Evolutionary conservation across 2,797 vertebrate species (phyloP), one percentile per base, ranked within the genome.

Genomic region (Cetoscarus ocellatus): DNA sequence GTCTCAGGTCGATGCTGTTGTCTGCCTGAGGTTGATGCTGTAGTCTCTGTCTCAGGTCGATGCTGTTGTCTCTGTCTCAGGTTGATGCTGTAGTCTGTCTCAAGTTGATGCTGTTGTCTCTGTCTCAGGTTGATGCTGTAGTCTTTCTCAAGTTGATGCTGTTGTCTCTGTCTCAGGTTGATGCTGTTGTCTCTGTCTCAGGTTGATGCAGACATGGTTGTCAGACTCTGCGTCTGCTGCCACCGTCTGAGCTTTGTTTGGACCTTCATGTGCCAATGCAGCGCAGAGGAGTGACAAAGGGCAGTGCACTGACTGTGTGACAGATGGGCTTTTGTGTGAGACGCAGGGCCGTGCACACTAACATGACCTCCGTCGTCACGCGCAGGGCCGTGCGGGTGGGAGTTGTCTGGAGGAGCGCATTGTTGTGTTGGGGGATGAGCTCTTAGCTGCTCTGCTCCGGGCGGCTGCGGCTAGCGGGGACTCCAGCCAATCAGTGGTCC

Each of bases 381-480:
- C 88, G 90, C 75, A 75, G 85, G 85, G 88, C 62, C 91, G 87
- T 85, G 73, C 82, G 92, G 91, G 93, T 90, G 92, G 93, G 89
- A 92, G 92, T 90, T 90, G 83, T 90, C 92, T 91, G 87, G 42
- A 82, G 78, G 89, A 77, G 80, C 82, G 92, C 93, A 91, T 93
- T 93, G 93, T 93, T 93, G 82, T 93, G 88, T 90, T 91, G 92
- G 93, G 90, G 91, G 93, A 90, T 88, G 90, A 88, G 87, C 83
- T 80, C 65, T 78, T 73, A 57, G 71, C 65, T 54, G 50, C 53
- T 60, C 80, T 64, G 77, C 60, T 78, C 85, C 86, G 90, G 82
- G 91, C 85, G 86, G 76, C 83, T 77, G 77, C 77, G 76, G 87
- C 82, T 89, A 87, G 77, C 86, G 77, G 75, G 45, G 74, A 69